Base-by-base conservation (phyloP, 2,888 invertebrate genomes). In the Saturnia japonica region DNA sequence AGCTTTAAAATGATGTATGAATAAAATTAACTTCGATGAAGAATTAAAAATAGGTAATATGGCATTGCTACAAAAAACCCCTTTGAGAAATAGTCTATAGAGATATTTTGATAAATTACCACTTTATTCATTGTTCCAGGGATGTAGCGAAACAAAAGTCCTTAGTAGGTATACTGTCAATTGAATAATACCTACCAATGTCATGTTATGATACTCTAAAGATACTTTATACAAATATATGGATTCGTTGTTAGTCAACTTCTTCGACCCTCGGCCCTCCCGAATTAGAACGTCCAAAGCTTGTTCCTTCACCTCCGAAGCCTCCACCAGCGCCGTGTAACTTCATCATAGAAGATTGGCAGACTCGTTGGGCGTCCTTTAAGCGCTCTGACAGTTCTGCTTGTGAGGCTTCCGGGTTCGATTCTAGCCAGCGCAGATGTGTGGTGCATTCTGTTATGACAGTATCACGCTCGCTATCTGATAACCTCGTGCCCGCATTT, bases 271-370 rank as follows among this genome's bases (percentile, higher is more conserved):
- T 96, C 16, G 96, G 96, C 0, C 95, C 95, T 3, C 86, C 86
- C 22, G 91, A 85, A 70, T 91, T 83, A 71, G 90, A 78, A 76
- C 91, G 77, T 64, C 85, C 78, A 77, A 82, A 80, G 80, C 88
- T 82, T 67, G 88, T 80, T 9, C 91, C 57, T n/a, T n/a, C n/a
- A n/a, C n/a, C n/a, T n/a, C n/a, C n/a, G n/a, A n/a, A n/a, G 14
- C 28, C 91, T 14, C 89, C 91, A 6, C 87, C 88, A 0, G 94
- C 94, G 68, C 96, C 96, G 78, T 97, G 97, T n/a, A 98, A 88
- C 83, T 97, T 97, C 85, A 97, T 95, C 96, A 98, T 98, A 64
- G 97, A 94, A 0, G 98, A 97, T 69, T 96, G 95, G 82, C 97
- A 97, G 25, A 96, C 95, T 25, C 94, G 94, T 85, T 98, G 97